Evolutionary conservation across 2,113 vertebrate genomes (phyloP).

Genomic region (Gnathonemus echidnorhynchus): DNA sequence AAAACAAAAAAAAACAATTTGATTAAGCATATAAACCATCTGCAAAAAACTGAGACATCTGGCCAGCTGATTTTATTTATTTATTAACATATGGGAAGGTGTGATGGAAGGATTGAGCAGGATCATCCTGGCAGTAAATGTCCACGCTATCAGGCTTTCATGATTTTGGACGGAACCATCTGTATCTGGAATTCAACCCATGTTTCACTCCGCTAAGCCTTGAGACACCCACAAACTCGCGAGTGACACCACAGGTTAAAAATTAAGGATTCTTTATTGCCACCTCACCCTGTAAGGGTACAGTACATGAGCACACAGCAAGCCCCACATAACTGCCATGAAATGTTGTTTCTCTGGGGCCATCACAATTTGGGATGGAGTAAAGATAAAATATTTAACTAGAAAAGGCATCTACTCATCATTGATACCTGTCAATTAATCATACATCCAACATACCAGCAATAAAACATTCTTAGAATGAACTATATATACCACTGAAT

Average conservation of each 20-base stretch:
- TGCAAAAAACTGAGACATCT: not conserved
- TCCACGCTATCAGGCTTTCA: not conserved
- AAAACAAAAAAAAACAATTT: not conserved
- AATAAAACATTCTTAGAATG: not conserved
- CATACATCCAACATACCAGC: not conserved
- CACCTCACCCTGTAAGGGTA: not conserved
- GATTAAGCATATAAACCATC: not conserved
- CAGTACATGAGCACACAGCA: not conserved
- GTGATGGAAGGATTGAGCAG: not conserved
- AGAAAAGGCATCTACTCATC: not conserved
- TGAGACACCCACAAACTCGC: not conserved
- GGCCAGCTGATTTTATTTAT: not conserved
- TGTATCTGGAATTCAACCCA: not conserved
- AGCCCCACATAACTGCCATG: not conserved
- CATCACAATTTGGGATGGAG: not conserved
- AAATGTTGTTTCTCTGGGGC: not conserved
- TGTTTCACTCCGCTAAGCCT: not conserved
- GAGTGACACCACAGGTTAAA: not conserved
- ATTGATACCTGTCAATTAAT: not conserved
- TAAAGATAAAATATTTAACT: not conserved
- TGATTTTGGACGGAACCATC: not conserved
- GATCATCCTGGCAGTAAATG: not conserved
- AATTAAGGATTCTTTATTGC: not conserved
- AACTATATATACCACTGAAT: not conserved
- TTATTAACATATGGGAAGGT: not conserved